A percentile compares a stretch with the other conserved stretches of the same genome.
Conservation (phyloP, 2,113 vertebrate genomes). For the Brachirus orientalis region DNA sequence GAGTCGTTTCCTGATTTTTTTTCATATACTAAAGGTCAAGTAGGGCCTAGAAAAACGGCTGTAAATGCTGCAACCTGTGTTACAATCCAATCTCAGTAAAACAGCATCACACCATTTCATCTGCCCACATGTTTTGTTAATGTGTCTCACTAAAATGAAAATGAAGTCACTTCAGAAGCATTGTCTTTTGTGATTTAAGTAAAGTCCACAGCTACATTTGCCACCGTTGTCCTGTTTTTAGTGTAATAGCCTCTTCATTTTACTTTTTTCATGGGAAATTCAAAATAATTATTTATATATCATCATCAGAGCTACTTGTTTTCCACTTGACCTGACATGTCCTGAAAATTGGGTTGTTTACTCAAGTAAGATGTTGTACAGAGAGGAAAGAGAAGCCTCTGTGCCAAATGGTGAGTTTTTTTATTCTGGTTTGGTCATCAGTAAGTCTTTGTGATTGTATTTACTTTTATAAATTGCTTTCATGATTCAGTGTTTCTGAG, state of each 20-base stretch:
- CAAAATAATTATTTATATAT: slow-evolving; percentile 39
- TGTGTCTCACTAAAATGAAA: slow-evolving; percentile 16
- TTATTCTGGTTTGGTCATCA: not conserved
- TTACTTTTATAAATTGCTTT: slow-evolving; percentile 8
- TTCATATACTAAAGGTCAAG: slow-evolving; percentile 18
- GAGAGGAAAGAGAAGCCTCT: slow-evolving; percentile 38
- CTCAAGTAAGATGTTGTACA: slow-evolving; percentile 52
- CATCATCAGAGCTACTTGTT: slow-evolving; percentile 69
- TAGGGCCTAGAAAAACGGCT: slow-evolving; percentile 24
- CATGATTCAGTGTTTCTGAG: not conserved
- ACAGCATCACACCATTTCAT: slow-evolving; percentile 20
- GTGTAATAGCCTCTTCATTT: slow-evolving; percentile 37
- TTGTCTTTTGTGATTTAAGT: slow-evolving; percentile 34
- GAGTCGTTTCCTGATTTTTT: slow-evolving; percentile 15
- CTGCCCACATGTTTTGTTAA: no score
- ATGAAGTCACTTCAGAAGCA: slow-evolving; percentile 38
- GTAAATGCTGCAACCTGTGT: slow-evolving; percentile 33
- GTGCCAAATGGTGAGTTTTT: slow-evolving; percentile 34
- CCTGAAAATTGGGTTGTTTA: slow-evolving; percentile 69
- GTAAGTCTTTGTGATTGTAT: not conserved
- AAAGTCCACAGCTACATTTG: slow-evolving; percentile 44
- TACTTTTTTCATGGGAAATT: slow-evolving; percentile 40
- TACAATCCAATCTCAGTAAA: slow-evolving; percentile 30
- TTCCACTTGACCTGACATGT: slow-evolving; percentile 79
- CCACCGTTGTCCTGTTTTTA: slow-evolving; percentile 7